phyloP scores from a whole-genome alignment of 2,113 vertebrate genomes.

The Pogona vitticeps region DNA sequence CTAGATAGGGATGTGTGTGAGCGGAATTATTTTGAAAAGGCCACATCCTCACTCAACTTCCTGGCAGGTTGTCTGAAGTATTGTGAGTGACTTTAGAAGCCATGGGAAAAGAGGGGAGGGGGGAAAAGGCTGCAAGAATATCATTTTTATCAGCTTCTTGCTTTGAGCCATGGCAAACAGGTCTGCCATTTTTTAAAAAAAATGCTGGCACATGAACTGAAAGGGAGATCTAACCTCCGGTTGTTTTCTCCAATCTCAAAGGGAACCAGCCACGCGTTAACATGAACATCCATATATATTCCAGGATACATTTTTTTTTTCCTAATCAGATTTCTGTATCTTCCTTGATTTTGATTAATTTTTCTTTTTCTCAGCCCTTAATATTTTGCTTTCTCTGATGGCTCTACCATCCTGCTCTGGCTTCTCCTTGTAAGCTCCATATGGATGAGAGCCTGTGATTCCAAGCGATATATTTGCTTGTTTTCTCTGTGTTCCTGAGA shows the following conservation, averaged over 20 bases:
- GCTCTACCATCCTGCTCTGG: constrained; percentile 51
- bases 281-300: constrained; percentile 49
- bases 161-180: constrained; percentile 59
- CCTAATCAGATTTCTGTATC: constrained; percentile 68
- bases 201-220: constrained; percentile 44
- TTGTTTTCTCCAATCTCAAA: constrained; percentile 70
- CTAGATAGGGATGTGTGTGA: constrained; percentile 65
- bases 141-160: constrained; percentile 66
- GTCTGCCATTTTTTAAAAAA: constrained; percentile 66
- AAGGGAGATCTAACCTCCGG: constrained; percentile 64
- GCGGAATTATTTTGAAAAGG: constrained; percentile 54
- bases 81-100: constrained; percentile 61
- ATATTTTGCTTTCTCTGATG: constrained; percentile 65
- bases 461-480: constrained; percentile 40
- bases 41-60: constrained; percentile 55
- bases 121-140: constrained; percentile 60
- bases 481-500: constrained; percentile 54
- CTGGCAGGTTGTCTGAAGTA: constrained; percentile 60
- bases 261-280: constrained; percentile 62
- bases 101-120: constrained; percentile 52
- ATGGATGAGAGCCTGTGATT: constrained; percentile 32
- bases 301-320: constrained; percentile 33
- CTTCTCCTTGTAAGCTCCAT: constrained; percentile 39
- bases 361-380: constrained; percentile 59
- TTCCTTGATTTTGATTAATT: constrained; percentile 69